These are phyloP conservation scores for Linurgus olivaceus DNA, from an alignment of 2,797 vertebrate species.

Conservation along the genomic window DNA sequence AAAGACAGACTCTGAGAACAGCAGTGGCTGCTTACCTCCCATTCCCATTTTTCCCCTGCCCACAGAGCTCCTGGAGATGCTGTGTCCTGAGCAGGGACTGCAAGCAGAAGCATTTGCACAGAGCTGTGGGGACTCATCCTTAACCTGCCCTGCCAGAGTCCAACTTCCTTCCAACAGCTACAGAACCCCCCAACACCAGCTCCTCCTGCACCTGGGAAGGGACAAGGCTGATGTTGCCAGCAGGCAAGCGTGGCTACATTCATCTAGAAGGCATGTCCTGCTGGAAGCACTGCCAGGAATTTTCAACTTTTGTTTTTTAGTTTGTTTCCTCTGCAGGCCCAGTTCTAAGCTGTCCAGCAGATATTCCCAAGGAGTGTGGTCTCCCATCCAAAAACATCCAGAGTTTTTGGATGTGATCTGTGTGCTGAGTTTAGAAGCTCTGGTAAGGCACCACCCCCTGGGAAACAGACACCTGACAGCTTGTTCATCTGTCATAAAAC, in stretches of 20 bases:
- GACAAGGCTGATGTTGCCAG: background rate
- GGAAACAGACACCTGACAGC: background rate
- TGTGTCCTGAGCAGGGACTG: background rate
- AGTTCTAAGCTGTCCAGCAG: background rate
- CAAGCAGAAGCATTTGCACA: background rate
- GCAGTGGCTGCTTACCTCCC: background rate
- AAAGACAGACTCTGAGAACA: background rate
- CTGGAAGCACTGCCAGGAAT: background rate
- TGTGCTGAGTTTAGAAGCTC: background rate
- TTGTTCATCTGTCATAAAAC: background rate
- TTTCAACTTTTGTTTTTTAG: background rate
- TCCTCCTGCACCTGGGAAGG: slow-evolving; percentile 24
- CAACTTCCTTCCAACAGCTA: slow-evolving; percentile 65
- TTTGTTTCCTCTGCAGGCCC: background rate
- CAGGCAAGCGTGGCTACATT: background rate
- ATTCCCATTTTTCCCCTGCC: background rate
- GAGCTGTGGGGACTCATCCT: background rate
- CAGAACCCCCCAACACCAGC: background rate
- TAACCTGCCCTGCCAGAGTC: background rate
- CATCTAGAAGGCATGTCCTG: background rate
- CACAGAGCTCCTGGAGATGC: background rate
- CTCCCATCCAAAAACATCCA: background rate
- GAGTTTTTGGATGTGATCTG: background rate
- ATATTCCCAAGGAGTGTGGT: background rate
- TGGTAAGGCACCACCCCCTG: background rate